phyloP scores from a whole-genome alignment of 2,113 vertebrate genomes.

The Pionites leucogaster region DNA sequence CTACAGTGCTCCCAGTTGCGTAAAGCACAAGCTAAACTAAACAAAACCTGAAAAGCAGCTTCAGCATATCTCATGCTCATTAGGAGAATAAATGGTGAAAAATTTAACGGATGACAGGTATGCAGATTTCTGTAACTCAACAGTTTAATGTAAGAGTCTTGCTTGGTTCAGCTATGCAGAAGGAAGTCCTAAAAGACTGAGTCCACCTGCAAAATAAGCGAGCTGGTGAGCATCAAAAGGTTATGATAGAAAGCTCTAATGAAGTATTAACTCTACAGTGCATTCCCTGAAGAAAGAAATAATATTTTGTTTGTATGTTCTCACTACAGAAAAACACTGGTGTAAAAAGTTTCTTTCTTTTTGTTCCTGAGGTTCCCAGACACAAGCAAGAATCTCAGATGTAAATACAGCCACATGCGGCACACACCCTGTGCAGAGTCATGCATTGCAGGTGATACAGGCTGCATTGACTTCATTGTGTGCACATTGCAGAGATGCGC shows the following conservation, averaged over 20 bases:
- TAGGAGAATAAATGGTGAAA: conserved; percentile 24
- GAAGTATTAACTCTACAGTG: background rate
- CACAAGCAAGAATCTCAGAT: accelerated
- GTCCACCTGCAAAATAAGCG: background rate
- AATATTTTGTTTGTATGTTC: background rate
- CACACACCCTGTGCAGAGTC: background rate
- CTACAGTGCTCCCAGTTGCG: conserved; percentile 53
- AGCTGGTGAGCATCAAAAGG: background rate
- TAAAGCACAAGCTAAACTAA: conserved; percentile 50
- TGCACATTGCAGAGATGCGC: background rate
- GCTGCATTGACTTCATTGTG: background rate
- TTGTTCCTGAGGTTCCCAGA: background rate
- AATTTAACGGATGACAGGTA: conserved; percentile 58
- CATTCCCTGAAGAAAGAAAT: background rate
- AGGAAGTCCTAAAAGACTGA: background rate
- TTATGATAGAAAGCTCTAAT: background rate
- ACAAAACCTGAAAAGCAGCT: conserved; percentile 56
- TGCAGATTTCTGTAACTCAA: conserved; percentile 15
- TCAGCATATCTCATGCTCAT: conserved; percentile 29
- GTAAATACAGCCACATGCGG: background rate
- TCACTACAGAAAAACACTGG: background rate
- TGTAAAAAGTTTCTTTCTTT: background rate
- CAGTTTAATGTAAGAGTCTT: background rate
- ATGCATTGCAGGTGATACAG: background rate
- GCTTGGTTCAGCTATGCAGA: background rate